A percentile compares a stretch with the other conserved stretches of the same genome.
These are phyloP conservation scores for Sapayoa aenigma DNA, from an alignment of 2,113 vertebrate genomes.

Conservation along the genomic window DNA sequence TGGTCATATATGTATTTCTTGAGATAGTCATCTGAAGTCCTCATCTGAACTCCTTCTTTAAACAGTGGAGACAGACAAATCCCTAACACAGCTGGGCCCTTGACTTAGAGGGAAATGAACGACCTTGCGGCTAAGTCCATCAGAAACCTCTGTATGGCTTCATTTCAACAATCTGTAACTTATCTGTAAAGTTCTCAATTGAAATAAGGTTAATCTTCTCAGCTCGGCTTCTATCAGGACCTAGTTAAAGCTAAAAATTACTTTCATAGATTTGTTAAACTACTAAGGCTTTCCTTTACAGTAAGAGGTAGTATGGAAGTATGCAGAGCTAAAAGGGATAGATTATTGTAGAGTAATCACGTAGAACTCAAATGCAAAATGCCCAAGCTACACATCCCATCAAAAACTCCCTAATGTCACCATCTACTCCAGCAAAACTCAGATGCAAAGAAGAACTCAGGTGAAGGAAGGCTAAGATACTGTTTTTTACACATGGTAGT, in stretches of 20 bases:
- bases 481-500: not conserved
- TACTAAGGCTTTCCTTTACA: not conserved
- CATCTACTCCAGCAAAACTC: not conserved
- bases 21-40: too few relatives aligned
- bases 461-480: not conserved
- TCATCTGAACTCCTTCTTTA: not conserved
- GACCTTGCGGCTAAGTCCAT: not conserved
- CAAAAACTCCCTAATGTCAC: not conserved
- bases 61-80: not conserved
- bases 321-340: not conserved
- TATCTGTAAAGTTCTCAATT: not conserved
- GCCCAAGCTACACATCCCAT: not conserved
- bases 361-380: not conserved
- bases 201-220: not conserved
- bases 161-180: not conserved
- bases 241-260: not conserved
- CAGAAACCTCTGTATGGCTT: not conserved
- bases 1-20: not conserved
- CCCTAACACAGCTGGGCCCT: not conserved
- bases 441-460: not conserved
- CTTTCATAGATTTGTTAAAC: not conserved
- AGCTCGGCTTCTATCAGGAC: not conserved
- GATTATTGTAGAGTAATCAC: not conserved
- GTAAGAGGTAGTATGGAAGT: not conserved
- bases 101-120: not conserved